Conservation (phyloP, 2,113 vertebrate species). For the Oenanthe oenanthe region DNA sequence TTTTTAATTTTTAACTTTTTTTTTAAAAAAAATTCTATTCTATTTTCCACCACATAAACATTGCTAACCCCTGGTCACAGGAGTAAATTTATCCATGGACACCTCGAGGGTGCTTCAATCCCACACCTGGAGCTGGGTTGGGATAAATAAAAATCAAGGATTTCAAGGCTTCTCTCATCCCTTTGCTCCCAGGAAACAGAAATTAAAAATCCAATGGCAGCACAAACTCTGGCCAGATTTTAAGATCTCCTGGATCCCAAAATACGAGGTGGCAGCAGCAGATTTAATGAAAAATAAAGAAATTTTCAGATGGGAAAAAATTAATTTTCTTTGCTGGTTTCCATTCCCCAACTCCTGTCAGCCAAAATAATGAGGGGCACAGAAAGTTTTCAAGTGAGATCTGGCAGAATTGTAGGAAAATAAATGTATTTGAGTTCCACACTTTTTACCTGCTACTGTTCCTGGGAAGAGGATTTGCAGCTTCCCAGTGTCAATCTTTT, state of each 20-base stretch:
- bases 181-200: background rate
- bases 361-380: background rate
- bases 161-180: background rate
- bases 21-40: background rate
- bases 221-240: background rate
- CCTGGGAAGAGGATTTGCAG: background rate
- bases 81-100: background rate
- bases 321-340: background rate
- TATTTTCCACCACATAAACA: background rate
- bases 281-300: background rate
- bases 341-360: background rate
- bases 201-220: background rate
- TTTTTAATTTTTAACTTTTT: background rate
- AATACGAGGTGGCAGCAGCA: background rate
- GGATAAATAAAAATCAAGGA: background rate
- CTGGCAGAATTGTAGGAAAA: background rate
- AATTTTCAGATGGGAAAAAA: background rate
- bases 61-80: background rate
- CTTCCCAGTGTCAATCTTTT: background rate
- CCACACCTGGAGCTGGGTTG: background rate
- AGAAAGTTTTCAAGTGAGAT: background rate
- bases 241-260: background rate
- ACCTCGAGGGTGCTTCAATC: background rate
- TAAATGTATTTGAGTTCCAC: background rate
- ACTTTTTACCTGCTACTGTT: fast-evolving